Conservation (phyloP, 2,797 vertebrate species). For the Sylvilagus floridanus region DNA sequence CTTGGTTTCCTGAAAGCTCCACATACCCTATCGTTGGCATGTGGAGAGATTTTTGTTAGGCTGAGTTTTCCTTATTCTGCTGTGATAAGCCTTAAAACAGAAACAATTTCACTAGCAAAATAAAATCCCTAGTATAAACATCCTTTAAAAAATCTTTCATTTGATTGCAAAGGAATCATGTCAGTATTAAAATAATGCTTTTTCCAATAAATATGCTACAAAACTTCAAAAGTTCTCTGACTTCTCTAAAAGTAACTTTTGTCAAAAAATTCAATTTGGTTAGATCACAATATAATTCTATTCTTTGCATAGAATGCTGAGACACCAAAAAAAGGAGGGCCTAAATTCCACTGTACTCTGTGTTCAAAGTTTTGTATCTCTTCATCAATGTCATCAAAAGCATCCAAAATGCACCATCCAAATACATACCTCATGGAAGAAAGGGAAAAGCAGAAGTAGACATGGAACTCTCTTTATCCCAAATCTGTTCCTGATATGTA, state of each 20-base stretch:
- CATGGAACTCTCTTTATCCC: background rate
- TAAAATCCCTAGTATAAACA: constrained; percentile 60
- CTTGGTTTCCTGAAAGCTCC: constrained; percentile 47
- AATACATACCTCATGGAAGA: background rate
- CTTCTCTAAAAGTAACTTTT: constrained; percentile 21
- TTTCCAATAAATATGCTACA: background rate
- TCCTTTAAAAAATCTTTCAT: constrained; percentile 21
- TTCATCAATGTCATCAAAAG: accelerated
- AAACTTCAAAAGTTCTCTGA: constrained; percentile 49
- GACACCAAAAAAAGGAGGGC: background rate
- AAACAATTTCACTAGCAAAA: constrained; percentile 44
- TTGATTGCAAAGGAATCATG: constrained; percentile 68
- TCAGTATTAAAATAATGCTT: constrained; percentile 61
- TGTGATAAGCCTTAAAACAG: constrained; percentile 46
- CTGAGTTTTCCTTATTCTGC: constrained; percentile 46
- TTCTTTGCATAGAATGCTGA: background rate
- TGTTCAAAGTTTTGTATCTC: background rate
- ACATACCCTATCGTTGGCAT: background rate
- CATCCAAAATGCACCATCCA: background rate
- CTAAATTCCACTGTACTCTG: background rate
- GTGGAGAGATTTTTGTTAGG: constrained; percentile 28
- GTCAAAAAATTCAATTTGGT: background rate
- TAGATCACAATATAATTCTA: background rate
- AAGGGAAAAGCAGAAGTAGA: background rate
- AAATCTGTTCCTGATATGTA: background rate